Percentiles rank a stretch among this genome's conserved stretches.
These are phyloP conservation scores for Phyto melanocephala DNA, from an alignment of 2,888 invertebrate species.

Conservation along the genomic window DNA sequence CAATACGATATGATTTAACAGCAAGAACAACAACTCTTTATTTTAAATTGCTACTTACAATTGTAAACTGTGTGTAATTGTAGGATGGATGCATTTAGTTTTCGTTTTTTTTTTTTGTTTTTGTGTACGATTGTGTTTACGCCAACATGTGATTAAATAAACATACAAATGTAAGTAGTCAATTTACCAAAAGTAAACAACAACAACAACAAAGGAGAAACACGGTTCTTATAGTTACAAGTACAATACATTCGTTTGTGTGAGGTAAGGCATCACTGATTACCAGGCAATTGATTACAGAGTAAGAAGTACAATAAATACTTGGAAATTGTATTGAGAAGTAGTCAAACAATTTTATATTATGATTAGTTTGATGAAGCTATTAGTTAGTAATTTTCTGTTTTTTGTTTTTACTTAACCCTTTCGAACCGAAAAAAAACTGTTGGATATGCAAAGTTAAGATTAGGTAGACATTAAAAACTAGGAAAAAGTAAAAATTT, in stretches of 20 bases:
- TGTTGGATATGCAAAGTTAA: too few species aligned
- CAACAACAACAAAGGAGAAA: too few species aligned
- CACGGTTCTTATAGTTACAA: too few species aligned
- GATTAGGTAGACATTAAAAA: too few species aligned
- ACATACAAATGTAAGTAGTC: constrained; percentile 35
- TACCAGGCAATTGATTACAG: constrained; percentile 49
- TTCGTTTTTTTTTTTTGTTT: neutral
- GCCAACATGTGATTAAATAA: constrained; percentile 57
- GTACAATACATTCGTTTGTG: neutral
- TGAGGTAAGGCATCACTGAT: constrained; percentile 55
- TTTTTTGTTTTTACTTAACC: too few species aligned
- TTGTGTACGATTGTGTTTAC: constrained; percentile 2
- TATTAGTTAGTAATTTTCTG: too few species aligned
- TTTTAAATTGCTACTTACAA: constrained; percentile 55
- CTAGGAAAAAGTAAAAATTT: too few species aligned
- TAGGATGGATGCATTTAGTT: neutral
- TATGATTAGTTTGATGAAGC: constrained; percentile 21
- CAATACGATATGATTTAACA: constrained; percentile 34
- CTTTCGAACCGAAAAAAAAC: too few species aligned
- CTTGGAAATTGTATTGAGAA: constrained; percentile 34
- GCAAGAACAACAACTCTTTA: constrained; percentile 31
- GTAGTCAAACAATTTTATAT: constrained; percentile 16
- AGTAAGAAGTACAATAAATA: constrained; percentile 14
- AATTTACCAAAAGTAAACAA: constrained; percentile 4
- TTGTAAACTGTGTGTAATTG: neutral